Base-by-base conservation (phyloP, 2,888 invertebrate species). In the Smittia sp. region DNA sequence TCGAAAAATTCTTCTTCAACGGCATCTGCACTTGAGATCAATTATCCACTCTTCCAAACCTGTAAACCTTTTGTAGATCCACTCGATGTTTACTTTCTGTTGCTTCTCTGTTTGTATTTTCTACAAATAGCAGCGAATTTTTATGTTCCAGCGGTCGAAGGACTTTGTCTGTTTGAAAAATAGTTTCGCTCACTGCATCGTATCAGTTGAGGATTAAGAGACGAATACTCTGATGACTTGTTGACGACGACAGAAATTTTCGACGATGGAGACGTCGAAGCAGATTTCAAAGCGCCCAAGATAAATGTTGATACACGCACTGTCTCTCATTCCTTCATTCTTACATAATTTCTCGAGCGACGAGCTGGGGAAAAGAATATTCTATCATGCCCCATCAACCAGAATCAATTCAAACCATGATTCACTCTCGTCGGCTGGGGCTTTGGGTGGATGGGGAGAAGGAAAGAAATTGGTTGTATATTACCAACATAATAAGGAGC, bases 331-430 rank as follows among this genome's bases (percentile, higher is more conserved):
- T 22, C 18, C 22, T 62, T 24, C 7, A 22, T 24, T 18, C 24
- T 62, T 62, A 62, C 62, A 62, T 62, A 62, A 63, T 63, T 63
- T 63, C 15, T 63, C 27, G 58, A 22, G 20, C 7, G 27, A 63
- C 27, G 63, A 24, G 63, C 6, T 24, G 63, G 63, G 6, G 25
- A 58, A 20, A 15, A 24, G 58, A 58, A 24, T 18, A 58, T 63
- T 63, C 22, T 63, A 72, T 72, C 72, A 62, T 72, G 58, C 62
- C 72, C 54, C 72, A 72, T 72, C 72, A 72, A 72, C 54, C 54
- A 62, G 72, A 72, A 72, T 72, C 72, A 72, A 72, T 72, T 72
- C 25, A 22, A 62, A 38, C 69, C 72, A 72, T 72, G 72, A 72
- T 72, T 72, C 72, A 72, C 72, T 27, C 38, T 11, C 15, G n/a